Evolutionary conservation across 2,113 vertebrate genomes (phyloP), one percentile per base, ranked within the genome.

Genomic region (Halichoerus grypus): DNA sequence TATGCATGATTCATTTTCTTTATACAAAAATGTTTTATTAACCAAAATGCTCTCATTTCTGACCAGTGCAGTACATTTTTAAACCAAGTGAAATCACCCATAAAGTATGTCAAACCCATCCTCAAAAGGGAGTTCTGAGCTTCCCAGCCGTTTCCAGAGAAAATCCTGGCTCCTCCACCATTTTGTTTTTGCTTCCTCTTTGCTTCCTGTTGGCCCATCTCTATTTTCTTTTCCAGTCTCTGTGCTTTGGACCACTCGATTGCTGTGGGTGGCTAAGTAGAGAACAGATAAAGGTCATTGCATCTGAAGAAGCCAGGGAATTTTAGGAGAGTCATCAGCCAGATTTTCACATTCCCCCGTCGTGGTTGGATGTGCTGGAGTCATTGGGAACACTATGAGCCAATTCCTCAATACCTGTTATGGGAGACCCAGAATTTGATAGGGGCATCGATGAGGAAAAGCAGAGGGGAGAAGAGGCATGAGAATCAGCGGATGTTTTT

Each of bases 1-100:
- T 65, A n/a, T 65, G 22, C 21, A 28, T 76, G 42, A 42, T 13
- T 91, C 16, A 84, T 53, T 84, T 94, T 83, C 81, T 94, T 77
- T 67, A 88, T 79, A 94, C n/a, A 42, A 92, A 94, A 55, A 83
- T 59, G 33, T 87, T 79, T 93, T 72, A 71, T 49, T 96, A 72
- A 71, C 46, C 53, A 95, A 28, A 76, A 96, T 90, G 49, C n/a
- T 53, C 74, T 91, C 53, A 42, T 95, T 55, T 87, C 49, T 87
- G n/a, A 71, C 57, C 19, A 94, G 71, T 15, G 61, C 82, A 49
- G 36, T 77, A 95, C 9, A 11, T 21, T 94, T 95, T 95, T 79
- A 92, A 96, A 67, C 8, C 72, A 84, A 55, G 18, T 84, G 51
- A 85, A 81, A 49, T 76, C 57, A 87, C 16, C 15, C 36, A 39